Conservation (phyloP, 2,797 vertebrate species). For the Chanos chanos region DNA sequence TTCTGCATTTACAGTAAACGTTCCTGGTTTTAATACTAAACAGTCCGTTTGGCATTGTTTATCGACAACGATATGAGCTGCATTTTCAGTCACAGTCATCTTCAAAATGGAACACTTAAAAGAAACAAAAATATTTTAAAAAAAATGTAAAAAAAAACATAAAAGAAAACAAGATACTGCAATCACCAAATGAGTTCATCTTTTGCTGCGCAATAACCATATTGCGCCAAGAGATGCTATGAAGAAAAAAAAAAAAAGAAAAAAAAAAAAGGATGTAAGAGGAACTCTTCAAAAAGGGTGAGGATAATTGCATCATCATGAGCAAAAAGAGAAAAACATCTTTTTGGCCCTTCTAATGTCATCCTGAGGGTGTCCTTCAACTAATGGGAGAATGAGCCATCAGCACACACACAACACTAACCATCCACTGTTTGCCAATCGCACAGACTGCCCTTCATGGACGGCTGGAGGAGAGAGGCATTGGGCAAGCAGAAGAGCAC, state of each 20-base stretch:
- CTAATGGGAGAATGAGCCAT: conserved; percentile 48
- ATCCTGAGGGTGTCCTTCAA: conserved; percentile 32
- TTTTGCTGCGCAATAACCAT: too few relatives aligned
- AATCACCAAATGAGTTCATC: too few relatives aligned
- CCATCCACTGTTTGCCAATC: conserved; percentile 5
- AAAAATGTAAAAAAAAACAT: too few relatives aligned
- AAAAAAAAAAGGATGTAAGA: not conserved
- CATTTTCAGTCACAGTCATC: too few relatives aligned
- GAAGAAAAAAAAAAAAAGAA: too few relatives aligned
- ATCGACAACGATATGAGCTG: too few relatives aligned
- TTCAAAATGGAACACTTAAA: too few relatives aligned
- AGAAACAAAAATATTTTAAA: too few relatives aligned
- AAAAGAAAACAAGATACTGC: too few relatives aligned
- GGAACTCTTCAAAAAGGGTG: not conserved
- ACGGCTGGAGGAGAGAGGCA: conserved; percentile 6
- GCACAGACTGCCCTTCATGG: conserved; percentile 1
- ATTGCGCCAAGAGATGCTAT: too few relatives aligned
- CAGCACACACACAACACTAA: conserved; percentile 32
- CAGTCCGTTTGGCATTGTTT: not conserved
- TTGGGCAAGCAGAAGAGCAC: not conserved
- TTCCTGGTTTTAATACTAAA: not conserved
- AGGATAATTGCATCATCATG: not conserved
- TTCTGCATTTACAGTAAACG: not conserved
- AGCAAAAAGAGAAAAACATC: conserved; percentile 38
- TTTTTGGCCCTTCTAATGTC: conserved; percentile 39